These are phyloP conservation scores for Microctenopoma stevenorrisi DNA, from an alignment of 2,797 vertebrate genomes.

Conservation along the genomic window DNA sequence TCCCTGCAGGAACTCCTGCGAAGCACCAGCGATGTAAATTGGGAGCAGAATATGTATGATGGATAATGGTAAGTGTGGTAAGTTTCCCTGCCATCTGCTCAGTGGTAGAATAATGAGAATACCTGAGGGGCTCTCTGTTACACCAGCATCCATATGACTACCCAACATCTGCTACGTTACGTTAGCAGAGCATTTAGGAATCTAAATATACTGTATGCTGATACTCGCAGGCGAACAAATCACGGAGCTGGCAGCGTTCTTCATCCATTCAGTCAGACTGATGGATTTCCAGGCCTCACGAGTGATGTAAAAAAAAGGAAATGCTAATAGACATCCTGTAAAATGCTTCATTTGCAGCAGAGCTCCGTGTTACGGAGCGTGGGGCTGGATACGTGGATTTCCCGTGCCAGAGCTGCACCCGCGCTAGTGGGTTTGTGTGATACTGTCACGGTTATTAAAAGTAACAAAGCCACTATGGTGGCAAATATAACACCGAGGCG, in stretches of 20 bases:
- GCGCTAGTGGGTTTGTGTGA: conserved; percentile 55
- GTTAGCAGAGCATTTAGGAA: conserved; percentile 70
- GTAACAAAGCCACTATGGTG: conserved; percentile 68
- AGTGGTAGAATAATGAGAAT: conserved; percentile 82
- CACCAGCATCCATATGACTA: conserved; percentile 80
- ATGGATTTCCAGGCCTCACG: conserved; percentile 43
- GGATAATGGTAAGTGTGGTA: conserved; percentile 76
- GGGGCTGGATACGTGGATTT: conserved; percentile 36
- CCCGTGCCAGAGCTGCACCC: conserved; percentile 18
- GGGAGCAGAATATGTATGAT: conserved; percentile 79
- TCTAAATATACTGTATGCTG: conserved; percentile 67
- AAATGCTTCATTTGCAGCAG: conserved; percentile 46
- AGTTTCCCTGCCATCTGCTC: conserved; percentile 78
- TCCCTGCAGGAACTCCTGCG: conserved; percentile 62
- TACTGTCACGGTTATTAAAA: conserved; percentile 74
- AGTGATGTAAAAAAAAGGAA: conserved; percentile 39
- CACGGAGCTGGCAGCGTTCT: conserved; percentile 46
- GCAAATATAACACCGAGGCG: conserved; percentile 75
- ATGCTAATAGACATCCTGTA: conserved; percentile 45
- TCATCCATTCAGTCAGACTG: conserved; percentile 40
- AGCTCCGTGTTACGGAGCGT: conserved; percentile 13
- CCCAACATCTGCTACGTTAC: conserved; percentile 81
- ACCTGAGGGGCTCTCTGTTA: conserved; percentile 82
- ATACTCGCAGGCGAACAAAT: conserved; percentile 63
- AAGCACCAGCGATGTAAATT: conserved; percentile 74